Conservation (phyloP, 2,888 invertebrate genomes). For the Perithous albicinctus region DNA sequence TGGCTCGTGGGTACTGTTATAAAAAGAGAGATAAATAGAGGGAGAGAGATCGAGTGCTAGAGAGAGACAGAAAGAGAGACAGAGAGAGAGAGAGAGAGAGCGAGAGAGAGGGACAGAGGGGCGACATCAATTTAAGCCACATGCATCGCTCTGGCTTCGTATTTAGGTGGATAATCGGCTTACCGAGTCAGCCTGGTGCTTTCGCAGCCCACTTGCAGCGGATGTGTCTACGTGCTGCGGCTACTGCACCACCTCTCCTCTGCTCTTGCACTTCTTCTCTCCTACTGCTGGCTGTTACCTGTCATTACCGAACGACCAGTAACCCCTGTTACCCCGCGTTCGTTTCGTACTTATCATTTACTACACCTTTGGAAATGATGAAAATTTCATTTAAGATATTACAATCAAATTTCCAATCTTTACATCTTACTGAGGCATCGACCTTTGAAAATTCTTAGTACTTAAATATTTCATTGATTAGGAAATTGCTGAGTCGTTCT, state of each 20-base stretch:
- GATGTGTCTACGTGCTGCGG: constrained; percentile 73
- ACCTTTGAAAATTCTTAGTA: too few relatives aligned
- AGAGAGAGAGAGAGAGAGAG: constrained; percentile 23
- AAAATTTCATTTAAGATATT: not conserved
- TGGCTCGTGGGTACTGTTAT: constrained; percentile 59
- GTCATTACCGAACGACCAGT: constrained; percentile 69
- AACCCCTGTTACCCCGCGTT: constrained; percentile 20
- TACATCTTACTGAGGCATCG: too few relatives aligned
- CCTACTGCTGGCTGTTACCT: constrained; percentile 49
- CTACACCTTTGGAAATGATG: not conserved
- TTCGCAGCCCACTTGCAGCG: constrained; percentile 76
- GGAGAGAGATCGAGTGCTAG: constrained; percentile 32
- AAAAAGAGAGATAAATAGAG: constrained; percentile 58
- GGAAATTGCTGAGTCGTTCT: too few relatives aligned
- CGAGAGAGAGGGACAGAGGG: constrained; percentile 67
- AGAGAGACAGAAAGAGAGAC: constrained; percentile 53
- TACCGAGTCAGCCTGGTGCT: constrained; percentile 77
- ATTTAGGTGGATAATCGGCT: constrained; percentile 84
- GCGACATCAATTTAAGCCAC: constrained; percentile 83
- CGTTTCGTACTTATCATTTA: constrained; percentile 3
- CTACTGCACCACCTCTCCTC: constrained; percentile 44
- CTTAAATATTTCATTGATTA: too few relatives aligned
- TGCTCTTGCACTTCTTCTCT: constrained; percentile 34
- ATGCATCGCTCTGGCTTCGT: constrained; percentile 83
- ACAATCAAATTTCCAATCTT: too few relatives aligned